These are phyloP conservation scores for Drusus annulatus DNA, from an alignment of 1,140 invertebrate genomes.

Conservation along the genomic window DNA sequence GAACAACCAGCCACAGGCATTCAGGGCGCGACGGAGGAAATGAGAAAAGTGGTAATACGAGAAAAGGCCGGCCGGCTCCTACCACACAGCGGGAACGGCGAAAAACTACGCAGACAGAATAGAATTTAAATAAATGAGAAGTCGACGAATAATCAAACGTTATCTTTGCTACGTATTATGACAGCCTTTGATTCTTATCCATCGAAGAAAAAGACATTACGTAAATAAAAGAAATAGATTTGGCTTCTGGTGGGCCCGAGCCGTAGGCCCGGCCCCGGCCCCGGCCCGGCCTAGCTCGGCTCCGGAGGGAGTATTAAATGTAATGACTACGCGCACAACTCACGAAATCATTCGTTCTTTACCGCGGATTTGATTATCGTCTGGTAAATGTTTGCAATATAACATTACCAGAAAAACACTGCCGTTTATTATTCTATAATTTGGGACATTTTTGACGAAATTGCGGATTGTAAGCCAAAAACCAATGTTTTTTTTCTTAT, in stretches of 20 bases:
- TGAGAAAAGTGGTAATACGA: constrained; percentile 37
- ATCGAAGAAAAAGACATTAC: constrained; percentile 18
- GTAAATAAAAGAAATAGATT: constrained; percentile 4
- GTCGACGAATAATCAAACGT: background rate
- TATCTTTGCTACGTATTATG: background rate
- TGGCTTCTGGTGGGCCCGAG: too few species aligned
- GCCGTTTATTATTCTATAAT: too few species aligned
- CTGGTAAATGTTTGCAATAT: constrained; percentile 27
- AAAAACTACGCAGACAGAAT: constrained; percentile 7
- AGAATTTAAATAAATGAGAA: constrained; percentile 24
- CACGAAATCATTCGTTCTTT: constrained; percentile 16
- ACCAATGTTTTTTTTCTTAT: too few species aligned
- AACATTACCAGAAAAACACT: constrained; percentile 1
- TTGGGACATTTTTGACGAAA: too few species aligned
- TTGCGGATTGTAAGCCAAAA: too few species aligned
- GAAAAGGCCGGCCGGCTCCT: background rate
- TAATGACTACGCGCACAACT: background rate
- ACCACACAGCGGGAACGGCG: background rate
- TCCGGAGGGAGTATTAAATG: background rate
- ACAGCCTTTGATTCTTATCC: background rate
- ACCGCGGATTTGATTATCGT: constrained; percentile 15
- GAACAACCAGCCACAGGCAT: background rate
- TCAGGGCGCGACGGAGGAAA: constrained; percentile 18
- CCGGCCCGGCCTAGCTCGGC: too few species aligned
- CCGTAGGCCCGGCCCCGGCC: too few species aligned